phyloP scores from a whole-genome alignment of 1,140 invertebrate genomes.

The Epicauta chinensis region DNA sequence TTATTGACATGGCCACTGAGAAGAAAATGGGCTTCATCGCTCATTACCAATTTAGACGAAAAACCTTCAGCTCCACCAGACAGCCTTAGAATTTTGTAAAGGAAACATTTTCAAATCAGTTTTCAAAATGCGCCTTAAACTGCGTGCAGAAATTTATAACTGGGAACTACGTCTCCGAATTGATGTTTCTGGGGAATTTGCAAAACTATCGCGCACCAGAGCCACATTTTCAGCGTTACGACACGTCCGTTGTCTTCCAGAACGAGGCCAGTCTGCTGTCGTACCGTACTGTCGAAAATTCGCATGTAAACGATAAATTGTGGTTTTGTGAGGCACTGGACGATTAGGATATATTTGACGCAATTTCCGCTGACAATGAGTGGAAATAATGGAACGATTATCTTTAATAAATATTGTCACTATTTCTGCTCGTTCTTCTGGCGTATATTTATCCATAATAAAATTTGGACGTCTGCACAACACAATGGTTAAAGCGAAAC shows the following conservation, averaged over 20 bases:
- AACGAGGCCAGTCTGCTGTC: slow-evolving; percentile 1
- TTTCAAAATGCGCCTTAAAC: slow-evolving; percentile 1
- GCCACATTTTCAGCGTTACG: neutral
- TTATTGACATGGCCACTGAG: too few species aligned
- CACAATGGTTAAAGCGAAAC: too few species aligned
- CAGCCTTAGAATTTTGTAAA: too few species aligned
- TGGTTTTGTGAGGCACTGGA: slow-evolving; percentile 3
- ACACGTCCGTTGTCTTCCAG: slow-evolving; percentile 1
- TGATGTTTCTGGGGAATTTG: neutral
- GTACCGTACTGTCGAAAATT: slow-evolving; percentile 2
- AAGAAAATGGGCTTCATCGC: too few species aligned
- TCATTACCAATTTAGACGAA: too few species aligned
- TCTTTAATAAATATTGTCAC: slow-evolving; percentile 4
- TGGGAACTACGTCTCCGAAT: slow-evolving; percentile 1
- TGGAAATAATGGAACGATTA: slow-evolving; percentile 2
- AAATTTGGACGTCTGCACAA: too few species aligned
- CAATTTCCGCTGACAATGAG: slow-evolving; percentile 3
- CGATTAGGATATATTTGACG: slow-evolving; percentile 2
- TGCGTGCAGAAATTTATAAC: slow-evolving; percentile 1
- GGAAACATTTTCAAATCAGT: neutral
- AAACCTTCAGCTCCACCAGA: too few species aligned
- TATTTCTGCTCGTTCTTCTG: neutral
- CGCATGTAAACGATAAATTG: slow-evolving; percentile 2
- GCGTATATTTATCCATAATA: too few species aligned
- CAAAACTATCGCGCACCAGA: too few species aligned